phyloP scores from a whole-genome alignment of 2,888 invertebrate species.

The Chrysopilus asiliformis region DNA sequence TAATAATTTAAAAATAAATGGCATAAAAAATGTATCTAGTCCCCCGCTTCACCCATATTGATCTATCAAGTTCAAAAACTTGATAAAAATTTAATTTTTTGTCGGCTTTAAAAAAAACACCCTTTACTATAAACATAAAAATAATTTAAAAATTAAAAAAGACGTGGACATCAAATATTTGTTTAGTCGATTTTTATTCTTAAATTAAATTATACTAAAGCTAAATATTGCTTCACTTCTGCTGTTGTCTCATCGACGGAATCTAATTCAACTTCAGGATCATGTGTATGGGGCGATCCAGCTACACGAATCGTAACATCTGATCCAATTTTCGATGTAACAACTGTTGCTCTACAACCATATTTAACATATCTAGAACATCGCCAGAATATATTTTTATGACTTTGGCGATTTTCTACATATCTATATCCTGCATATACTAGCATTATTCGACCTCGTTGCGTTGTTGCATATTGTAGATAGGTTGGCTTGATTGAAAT shows the following conservation, averaged over 20 bases:
- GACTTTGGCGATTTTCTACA: conserved; percentile 35
- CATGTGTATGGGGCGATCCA: conserved; percentile 32
- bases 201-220: too few relatives aligned
- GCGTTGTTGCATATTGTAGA: conserved; percentile 34
- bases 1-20: too few relatives aligned
- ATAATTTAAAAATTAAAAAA: too few relatives aligned
- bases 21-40: too few relatives aligned
- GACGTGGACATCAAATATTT: too few relatives aligned
- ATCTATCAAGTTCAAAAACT: too few relatives aligned
- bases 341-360: conserved; percentile 33
- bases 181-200: too few relatives aligned
- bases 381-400: conserved; percentile 35
- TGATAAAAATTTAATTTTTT: too few relatives aligned
- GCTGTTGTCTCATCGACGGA: conserved; percentile 18
- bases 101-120: too few relatives aligned
- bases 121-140: too few relatives aligned
- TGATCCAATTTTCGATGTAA: conserved; percentile 28
- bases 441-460: conserved; percentile 34
- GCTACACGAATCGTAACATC: conserved; percentile 28
- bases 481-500: not conserved
- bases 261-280: conserved; percentile 28
- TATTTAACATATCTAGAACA: conserved; percentile 35
- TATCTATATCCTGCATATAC: conserved; percentile 35
- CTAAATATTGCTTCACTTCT: too few relatives aligned
- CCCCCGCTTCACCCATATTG: too few relatives aligned